Evolutionary conservation across 2,797 vertebrate species (phyloP).

Genomic region (Pygocentrus nattereri): DNA sequence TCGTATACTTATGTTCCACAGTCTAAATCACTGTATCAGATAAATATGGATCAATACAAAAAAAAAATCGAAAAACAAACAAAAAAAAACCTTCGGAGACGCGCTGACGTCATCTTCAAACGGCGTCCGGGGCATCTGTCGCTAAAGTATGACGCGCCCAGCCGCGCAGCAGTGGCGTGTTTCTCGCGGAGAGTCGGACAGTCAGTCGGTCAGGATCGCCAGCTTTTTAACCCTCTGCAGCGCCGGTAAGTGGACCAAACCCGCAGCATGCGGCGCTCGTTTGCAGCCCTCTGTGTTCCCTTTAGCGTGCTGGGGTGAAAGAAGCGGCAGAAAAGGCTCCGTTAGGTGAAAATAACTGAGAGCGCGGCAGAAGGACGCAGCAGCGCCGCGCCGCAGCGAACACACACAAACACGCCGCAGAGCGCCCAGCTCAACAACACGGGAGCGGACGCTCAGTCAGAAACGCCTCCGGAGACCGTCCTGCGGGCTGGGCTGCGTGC

Average conservation of each 20-base stretch:
- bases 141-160: slow-evolving; percentile 6
- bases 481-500: neutral
- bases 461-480: neutral
- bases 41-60: too few species aligned
- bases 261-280: neutral
- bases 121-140: slow-evolving; percentile 15
- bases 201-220: too few species aligned
- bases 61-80: too few species aligned
- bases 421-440: too few species aligned
- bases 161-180: neutral
- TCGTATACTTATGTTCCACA: too few species aligned
- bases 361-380: too few species aligned
- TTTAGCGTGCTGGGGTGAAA: neutral
- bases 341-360: too few species aligned
- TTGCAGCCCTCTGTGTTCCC: neutral
- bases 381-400: neutral
- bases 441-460: too few species aligned
- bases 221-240: neutral
- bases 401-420: neutral
- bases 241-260: neutral
- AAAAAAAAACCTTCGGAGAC: neutral
- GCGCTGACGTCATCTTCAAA: slow-evolving; percentile 17
- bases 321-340: neutral
- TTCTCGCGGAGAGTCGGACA: neutral
- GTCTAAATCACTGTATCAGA: too few species aligned